Percentiles rank a stretch among this genome's conserved stretches.
Evolutionary conservation across 2,797 vertebrate genomes (phyloP).

Genomic region (Chrosomus eos): DNA sequence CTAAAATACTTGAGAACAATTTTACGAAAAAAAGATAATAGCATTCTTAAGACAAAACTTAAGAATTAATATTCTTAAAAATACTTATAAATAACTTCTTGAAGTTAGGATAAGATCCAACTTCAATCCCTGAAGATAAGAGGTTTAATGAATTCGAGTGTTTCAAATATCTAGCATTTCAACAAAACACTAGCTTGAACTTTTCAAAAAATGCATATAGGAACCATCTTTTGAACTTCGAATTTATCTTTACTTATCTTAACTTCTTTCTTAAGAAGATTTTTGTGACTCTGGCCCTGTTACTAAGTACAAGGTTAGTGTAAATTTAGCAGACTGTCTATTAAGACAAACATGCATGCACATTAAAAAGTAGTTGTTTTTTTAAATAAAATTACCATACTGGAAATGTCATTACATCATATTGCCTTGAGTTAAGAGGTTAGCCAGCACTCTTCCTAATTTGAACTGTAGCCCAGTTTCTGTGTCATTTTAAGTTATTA

Average conservation of each 20-base stretch:
- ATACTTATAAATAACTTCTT: neutral
- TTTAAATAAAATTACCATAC: neutral
- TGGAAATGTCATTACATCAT: neutral
- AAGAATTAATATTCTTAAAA: neutral
- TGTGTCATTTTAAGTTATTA: neutral
- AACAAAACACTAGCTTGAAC: neutral
- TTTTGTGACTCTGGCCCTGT: neutral
- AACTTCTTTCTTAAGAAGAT: neutral
- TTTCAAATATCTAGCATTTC: neutral
- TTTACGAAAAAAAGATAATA: neutral
- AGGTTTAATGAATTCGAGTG: neutral
- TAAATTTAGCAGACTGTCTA: neutral
- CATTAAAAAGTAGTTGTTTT: neutral
- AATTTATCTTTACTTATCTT: neutral
- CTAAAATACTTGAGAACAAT: neutral
- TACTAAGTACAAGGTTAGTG: neutral
- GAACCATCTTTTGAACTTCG: neutral
- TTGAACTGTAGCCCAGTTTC: neutral
- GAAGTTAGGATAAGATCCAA: neutral
- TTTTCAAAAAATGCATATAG: neutral
- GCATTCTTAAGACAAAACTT: neutral
- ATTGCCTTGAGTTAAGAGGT: neutral
- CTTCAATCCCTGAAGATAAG: neutral
- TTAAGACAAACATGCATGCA: neutral
- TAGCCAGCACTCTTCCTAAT: neutral